Evolutionary conservation across 2,113 vertebrate species (phyloP).

Genomic region (Bombycilla garrulus): DNA sequence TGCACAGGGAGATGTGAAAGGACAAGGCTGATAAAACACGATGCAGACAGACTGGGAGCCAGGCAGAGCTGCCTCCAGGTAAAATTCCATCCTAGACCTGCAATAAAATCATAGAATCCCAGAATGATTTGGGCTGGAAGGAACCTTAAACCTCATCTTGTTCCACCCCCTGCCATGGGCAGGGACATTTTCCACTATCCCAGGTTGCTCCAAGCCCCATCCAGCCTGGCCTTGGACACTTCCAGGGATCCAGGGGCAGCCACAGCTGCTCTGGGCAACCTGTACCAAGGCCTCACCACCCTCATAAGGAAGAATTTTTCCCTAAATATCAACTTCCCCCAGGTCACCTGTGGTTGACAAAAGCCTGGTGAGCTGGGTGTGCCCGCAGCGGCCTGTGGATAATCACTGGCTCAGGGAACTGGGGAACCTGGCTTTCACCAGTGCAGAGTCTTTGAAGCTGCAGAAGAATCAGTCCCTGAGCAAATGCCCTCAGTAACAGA

Average conservation of each 20-base stretch:
- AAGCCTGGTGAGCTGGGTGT: not conserved
- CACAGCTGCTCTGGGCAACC: not conserved
- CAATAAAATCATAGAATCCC: not conserved
- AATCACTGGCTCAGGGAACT: not conserved
- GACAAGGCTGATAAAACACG: not conserved
- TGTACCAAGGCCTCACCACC: rapidly evolving
- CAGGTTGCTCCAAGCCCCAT: not conserved
- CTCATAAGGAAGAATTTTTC: not conserved
- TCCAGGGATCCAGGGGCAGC: not conserved
- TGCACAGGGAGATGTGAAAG: not conserved
- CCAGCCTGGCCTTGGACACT: not conserved
- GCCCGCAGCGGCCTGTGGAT: not conserved
- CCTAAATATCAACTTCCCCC: not conserved
- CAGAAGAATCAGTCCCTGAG: not conserved
- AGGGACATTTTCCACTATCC: rapidly evolving
- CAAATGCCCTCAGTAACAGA: not conserved
- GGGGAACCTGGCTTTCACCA: not conserved
- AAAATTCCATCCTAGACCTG: not conserved
- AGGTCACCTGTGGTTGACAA: not conserved
- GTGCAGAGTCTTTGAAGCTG: not conserved
- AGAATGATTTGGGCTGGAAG: not conserved
- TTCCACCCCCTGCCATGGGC: rapidly evolving
- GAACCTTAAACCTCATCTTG: rapidly evolving
- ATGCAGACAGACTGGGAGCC: not conserved
- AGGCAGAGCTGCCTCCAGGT: not conserved